Base-by-base conservation (phyloP, 1,140 invertebrate genomes). In the Drosophila orena region DNA sequence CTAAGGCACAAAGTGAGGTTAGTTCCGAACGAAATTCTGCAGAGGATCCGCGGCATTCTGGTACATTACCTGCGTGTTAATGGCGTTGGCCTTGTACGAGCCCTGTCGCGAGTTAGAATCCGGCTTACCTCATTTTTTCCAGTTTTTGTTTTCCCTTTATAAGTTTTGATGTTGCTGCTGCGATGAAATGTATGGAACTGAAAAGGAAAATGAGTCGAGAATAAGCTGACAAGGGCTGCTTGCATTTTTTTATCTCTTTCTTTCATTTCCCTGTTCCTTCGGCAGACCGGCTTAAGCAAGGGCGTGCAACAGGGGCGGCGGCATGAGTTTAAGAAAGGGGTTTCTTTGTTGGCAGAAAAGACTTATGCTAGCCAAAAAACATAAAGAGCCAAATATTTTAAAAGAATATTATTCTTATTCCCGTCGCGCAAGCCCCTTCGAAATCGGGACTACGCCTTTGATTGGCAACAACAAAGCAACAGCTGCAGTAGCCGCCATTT, bases 1-100 rank as follows among this genome's bases (percentile, higher is more conserved):
- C 96, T 98, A 80, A 24, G 44, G 30, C 30, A 11, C 14, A 46
- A 61, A 56, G 49, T 79, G 59, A 83, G 79, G 79, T 83, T 83
- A 83, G n/a, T 4, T 35, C 14, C 55, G 60, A 54, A 22, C n/a
- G 22, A 7, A 30, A 14, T 11, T 35, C n/a, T 22, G 22, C 15
- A 14, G 47, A 30, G 30, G 30, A 30, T 30, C 7, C 7, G 35
- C 35, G 8, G 35, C 4, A n/a, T 27, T n/a, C n/a, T 15, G 14
- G 24, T 24, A 15, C 7, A 12, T 52, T 83, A 91, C 91, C 85
- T 81, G 81, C 6, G 74, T 77, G 37, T 91, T 92, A 1, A 91
- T 66, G 10, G 77, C 49, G 60, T 91, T 92, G 42, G 81, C 73
- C 56, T 92, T 92, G 68, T 91, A 92, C 30, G 89, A 71, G 61